Base-by-base conservation (phyloP, 2,113 vertebrate genomes). In the Theristicus caerulescens region DNA sequence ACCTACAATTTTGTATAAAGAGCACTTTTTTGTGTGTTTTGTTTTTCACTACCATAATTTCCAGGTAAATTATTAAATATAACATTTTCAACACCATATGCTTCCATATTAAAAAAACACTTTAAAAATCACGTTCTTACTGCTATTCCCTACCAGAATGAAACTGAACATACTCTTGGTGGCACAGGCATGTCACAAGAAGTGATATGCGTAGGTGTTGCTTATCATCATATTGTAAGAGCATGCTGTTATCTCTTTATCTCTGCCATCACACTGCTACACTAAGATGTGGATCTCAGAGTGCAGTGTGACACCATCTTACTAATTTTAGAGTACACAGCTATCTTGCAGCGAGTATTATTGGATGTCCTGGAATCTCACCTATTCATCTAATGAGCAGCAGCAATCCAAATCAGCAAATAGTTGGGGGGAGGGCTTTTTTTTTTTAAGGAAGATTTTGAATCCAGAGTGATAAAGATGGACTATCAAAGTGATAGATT, bases 401-500 rank as follows among this genome's bases (percentile, higher is more conserved):
- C n/a, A 88, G 47, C 31, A 82, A 80, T 19, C 10, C 36, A 77
- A 80, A 76, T n/a, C 49, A 73, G 40, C 2, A 14, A 82, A 87
- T 7, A 34, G 73, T 0, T 14, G 31, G 9, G 5, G 44, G 24
- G 9, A 19, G 11, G 6, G 12, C 1, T 5, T 54, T 19, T 70
- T 24, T 65, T 64, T 87, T 29, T 81, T 6, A 61, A 57, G 18
- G 32, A 90, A 44, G 16, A 66, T 81, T 94, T 67, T 61, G 57
- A 87, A 54, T 5, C 3, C 86, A 65, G 49, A 72, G 19, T 61
- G 27, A 47, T 49, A 76, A 82, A 88, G 69, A 70, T 25, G 7
- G 1, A 58, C 19, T 79, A 22, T 13, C 6, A 10, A 73, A 66
- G 46, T n/a, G 46, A 65, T 4, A 61, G 54, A 72, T 49, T 76